Evolutionary conservation across 2,888 invertebrate species (phyloP), one percentile per base, ranked within the genome.

Genomic region (Amblyjoppa proteus): DNA sequence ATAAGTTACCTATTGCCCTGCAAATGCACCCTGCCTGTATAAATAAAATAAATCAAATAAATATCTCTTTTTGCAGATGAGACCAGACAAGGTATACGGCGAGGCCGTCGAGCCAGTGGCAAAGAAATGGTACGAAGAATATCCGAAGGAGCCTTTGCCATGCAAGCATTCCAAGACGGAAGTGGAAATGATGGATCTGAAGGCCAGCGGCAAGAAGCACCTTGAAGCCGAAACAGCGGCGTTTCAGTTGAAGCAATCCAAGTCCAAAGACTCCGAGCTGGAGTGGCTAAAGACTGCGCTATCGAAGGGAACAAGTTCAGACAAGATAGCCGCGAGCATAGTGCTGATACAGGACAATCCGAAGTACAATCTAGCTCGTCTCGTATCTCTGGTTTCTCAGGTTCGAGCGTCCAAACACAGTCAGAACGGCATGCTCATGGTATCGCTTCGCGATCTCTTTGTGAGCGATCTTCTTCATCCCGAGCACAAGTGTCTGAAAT

Each of bases 251-350:
- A 94, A 93, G 77, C 91, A 93, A 86, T 92, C 92, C 1, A 92
- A 95, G 77, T 95, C 95, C 89, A 94, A 95, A 3, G 95, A 95
- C 45, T 96, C 96, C 0, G 96, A 97, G 89, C 96, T 96, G 89
- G 95, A 96, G 80, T 98, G 98, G 98, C 96, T 98, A 86, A 96
- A 96, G 89, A 97, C 97, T 1, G 96, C 98, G 11, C 94, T 98
- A 88, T 95, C 96, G 13, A 97, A 96, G 89, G 99, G 99, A 87
- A 98, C 98, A 0, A 95, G 97, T 0, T 96, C 96, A 0, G 99
- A 99, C 94, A 97, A 97, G 94, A 96, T 98, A 82, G 98, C 98
- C 2, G 98, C 98, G 0, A 96, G 97, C 83, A 97, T 97, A 6
- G 95, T 99, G 34, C 94, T 97, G 34, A 96, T 98, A 85, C 97